phyloP scores from a whole-genome alignment of 2,797 vertebrate species.

The Acanthurus lineatus region DNA sequence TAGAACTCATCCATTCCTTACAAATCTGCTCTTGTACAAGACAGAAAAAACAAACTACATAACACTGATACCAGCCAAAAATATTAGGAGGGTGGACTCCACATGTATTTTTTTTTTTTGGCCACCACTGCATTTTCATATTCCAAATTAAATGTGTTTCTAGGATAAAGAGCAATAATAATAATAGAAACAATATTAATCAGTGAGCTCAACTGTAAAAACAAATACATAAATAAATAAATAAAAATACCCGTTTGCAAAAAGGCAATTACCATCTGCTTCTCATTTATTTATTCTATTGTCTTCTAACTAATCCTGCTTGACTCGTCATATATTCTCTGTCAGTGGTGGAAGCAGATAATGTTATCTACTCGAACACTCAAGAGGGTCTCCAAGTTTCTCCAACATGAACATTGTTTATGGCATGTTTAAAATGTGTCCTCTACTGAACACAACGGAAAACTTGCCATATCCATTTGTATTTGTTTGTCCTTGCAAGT shows the following conservation, averaged over 20 bases:
- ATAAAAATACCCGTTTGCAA: background rate
- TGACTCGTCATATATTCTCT: conserved; percentile 9
- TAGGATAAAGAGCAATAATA: background rate
- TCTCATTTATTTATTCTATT: background rate
- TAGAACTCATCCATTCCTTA: too few species aligned
- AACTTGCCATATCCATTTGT: background rate
- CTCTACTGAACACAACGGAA: background rate
- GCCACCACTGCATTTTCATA: background rate
- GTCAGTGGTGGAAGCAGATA: conserved; percentile 44
- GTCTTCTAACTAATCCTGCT: conserved; percentile 6
- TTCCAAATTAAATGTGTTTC: conserved; percentile 6
- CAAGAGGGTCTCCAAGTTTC: conserved; percentile 1
- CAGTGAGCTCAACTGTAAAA: background rate
- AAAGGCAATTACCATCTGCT: conserved; percentile 14
- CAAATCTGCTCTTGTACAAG: background rate
- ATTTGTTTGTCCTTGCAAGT: background rate
- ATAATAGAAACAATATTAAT: background rate
- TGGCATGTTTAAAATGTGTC: background rate
- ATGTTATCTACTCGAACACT: conserved; percentile 51
- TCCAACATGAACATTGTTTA: background rate
- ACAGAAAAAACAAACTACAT: background rate
- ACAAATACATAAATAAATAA: too few species aligned
- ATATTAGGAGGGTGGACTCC: background rate
- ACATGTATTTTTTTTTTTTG: background rate
- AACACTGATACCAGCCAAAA: background rate